phyloP scores from a whole-genome alignment of 2,888 invertebrate genomes.

The Epistrophella euchroma region DNA sequence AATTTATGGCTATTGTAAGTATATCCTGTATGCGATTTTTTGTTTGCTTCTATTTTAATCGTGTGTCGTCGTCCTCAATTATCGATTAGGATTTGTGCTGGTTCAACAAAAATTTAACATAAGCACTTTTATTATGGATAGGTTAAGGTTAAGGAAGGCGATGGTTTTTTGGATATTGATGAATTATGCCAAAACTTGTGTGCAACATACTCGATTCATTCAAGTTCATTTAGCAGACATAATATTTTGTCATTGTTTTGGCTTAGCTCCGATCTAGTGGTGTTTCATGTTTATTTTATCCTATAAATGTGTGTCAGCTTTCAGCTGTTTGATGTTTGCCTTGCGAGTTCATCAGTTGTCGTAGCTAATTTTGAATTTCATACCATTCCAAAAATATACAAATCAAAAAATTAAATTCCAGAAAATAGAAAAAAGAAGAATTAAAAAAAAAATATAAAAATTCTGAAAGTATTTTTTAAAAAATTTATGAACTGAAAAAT shows the following conservation, averaged over 20 bases:
- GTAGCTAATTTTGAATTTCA: not conserved
- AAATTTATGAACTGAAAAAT: no score
- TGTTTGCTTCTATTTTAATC: slow-evolving; percentile 23
- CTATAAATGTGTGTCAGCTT: not conserved
- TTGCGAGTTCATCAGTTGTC: not conserved
- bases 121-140: slow-evolving; percentile 1
- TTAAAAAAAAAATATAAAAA: no score
- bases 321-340: not conserved
- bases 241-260: slow-evolving; percentile 2
- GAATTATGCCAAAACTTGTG: slow-evolving; percentile 4
- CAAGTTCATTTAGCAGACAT: not conserved
- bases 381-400: no score
- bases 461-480: no score
- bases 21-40: not conserved
- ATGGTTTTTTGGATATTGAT: not conserved
- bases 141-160: slow-evolving; percentile 46
- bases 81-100: slow-evolving; percentile 54
- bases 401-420: no score
- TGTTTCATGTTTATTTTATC: not conserved
- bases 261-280: not conserved
- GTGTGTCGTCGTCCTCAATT: slow-evolving; percentile 27
- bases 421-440: no score
- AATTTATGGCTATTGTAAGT: slow-evolving; percentile 57
- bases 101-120: slow-evolving; percentile 1
- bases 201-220: slow-evolving; percentile 41